Base-by-base conservation (phyloP, 2,888 invertebrate genomes). In the Itoplectis maculator region DNA sequence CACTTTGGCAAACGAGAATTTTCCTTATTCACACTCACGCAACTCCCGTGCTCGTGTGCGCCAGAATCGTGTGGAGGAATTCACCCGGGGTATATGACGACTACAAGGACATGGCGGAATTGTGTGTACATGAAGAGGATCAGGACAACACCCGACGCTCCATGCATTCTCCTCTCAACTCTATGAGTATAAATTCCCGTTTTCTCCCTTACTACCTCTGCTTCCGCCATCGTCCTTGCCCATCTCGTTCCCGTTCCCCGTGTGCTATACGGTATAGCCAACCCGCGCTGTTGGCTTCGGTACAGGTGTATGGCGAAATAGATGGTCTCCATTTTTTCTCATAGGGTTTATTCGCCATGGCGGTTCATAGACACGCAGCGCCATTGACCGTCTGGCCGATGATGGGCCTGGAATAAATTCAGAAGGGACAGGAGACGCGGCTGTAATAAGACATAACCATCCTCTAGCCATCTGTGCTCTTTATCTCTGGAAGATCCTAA, bases 121-220 rank as follows among this genome's bases (percentile, higher is more conserved):
- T 51, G 68, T 59, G 42, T 47, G 59, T 15, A 70, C 42, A 66
- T 13, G 47, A 69, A 69, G 35, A 49, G 40, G 20, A 76, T 79
- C 56, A 66, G 56, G 35, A 37, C 23, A 70, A 56, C 23, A 40
- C 29, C 35, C 51, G 2, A 54, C 18, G 42, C 37, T 20, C 69
- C 51, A 11, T 18, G 42, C 66, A 42, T 79, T 72, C 79, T 66
- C 59, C 49, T 75, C 79, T 70, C 70, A 59, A 75, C 75, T 70
- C 56, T 75, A 79, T 82, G 75, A 82, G 82, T 75, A 75, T 79
- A 79, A 82, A 82, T 82, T 82, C 70, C n/a, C 40, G 49, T 79
- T 66, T 70, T 61, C 75, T 66, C 51, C 23, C 63, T 65, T 54
- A 59, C 66, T 66, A 70, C 59, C 65, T 47, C 66, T 72, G 75